Base-by-base conservation (phyloP, 2,888 invertebrate genomes). In the Ophioninae sp. region DNA sequence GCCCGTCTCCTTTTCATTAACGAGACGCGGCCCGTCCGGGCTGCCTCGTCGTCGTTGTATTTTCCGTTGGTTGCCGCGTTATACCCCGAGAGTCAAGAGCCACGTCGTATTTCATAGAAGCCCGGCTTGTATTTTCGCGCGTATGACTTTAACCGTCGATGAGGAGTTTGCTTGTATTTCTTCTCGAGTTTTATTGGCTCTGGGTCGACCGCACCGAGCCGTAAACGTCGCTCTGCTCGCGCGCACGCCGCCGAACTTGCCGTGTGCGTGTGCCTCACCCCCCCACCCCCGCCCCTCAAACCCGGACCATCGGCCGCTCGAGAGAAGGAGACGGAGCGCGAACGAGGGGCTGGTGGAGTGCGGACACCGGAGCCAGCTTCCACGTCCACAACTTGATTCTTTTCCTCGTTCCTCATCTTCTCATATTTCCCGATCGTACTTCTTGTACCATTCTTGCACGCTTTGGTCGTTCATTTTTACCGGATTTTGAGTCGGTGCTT, bases 121-220 rank as follows among this genome's bases (percentile, higher is more conserved):
- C 87, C 88, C 85, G 80, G 88, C 89, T 84, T 89, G 88, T 91
- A 92, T 91, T 91, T 91, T 91, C 90, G 90, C 90, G 90, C 91
- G 89, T 90, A 91, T 90, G 91, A 91, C 91, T 91, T 92, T 92
- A 91, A 92, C 90, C 90, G 90, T 91, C 90, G 91, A 91, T 90
- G 89, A 86, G 88, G 85, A 90, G 87, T 89, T 90, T 88, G 89
- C 88, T 89, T 90, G 88, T 91, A 89, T 90, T 91, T 90, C 89
- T 90, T 88, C 88, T 89, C 85, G 88, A 89, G 89, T 91, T 91
- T 91, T 91, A 91, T 90, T 90, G 89, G 87, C 90, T 88, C 90
- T 88, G 88, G 88, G 87, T 89, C 87, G 89, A 88, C 88, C 88
- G 89, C 88, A 88, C 86, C 77, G 85, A 87, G 88, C 89, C 87